phyloP scores from a whole-genome alignment of 1,140 invertebrate genomes.

The Luehdorfia chinensis region DNA sequence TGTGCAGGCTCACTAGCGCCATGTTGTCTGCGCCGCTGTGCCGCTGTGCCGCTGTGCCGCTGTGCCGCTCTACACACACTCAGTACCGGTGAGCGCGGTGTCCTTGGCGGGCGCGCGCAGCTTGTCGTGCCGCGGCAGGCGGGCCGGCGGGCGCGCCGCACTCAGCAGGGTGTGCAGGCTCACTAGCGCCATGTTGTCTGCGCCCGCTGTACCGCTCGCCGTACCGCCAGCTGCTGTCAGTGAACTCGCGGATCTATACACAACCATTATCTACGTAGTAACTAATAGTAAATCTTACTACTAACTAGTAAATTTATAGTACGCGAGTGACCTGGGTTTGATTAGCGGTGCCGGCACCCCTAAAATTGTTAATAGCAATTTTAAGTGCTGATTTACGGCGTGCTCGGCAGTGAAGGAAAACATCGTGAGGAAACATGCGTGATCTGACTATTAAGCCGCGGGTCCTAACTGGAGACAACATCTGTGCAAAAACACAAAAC shows the following conservation, averaged over 20 bases:
- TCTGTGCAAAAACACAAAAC: no score
- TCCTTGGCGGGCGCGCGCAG: slow-evolving; percentile 28
- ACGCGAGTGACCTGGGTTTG: no score
- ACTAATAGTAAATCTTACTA: no score
- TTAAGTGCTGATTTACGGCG: no score
- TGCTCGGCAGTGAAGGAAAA: no score
- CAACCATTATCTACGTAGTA: no score
- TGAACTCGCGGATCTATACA: slow-evolving; percentile 43
- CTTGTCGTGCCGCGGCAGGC: slow-evolving; percentile 28
- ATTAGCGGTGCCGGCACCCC: no score
- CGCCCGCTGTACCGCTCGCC: slow-evolving; percentile 20
- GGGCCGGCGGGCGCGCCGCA: slow-evolving; percentile 39
- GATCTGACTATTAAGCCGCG: no score
- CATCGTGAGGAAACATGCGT: no score
- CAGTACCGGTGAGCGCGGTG: slow-evolving; percentile 36
- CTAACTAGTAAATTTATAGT: no score
- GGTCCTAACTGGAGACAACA: no score
- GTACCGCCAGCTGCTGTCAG: slow-evolving; percentile 31
- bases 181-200: slow-evolving; percentile 52
- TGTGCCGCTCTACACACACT: slow-evolving; percentile 11
- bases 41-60: background rate
- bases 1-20: slow-evolving; percentile 55
- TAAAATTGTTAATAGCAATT: no score
- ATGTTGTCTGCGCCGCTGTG: slow-evolving; percentile 34
- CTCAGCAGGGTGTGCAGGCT: slow-evolving; percentile 55